These are phyloP conservation scores for Bombylius major DNA, from an alignment of 2,888 invertebrate species.

Conservation along the genomic window DNA sequence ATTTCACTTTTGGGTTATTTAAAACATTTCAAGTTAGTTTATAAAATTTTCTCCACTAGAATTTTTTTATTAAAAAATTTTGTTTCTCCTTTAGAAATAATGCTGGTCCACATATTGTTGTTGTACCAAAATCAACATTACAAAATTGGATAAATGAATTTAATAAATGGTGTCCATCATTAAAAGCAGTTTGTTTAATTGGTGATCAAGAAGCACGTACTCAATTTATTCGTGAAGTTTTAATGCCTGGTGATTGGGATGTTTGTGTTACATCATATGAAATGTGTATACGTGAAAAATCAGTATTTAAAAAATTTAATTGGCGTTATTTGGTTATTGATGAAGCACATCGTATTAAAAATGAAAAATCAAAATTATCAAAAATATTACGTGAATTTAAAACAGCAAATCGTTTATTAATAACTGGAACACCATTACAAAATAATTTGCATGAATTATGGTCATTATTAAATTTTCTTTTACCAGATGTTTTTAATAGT, in stretches of 20 bases:
- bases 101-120: conserved; percentile 86
- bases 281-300: conserved; percentile 87
- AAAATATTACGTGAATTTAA: conserved; percentile 88
- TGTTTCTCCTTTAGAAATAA: conserved; percentile 51
- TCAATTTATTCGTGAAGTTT: conserved; percentile 68
- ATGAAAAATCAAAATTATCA: conserved; percentile 91
- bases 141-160: conserved; percentile 95
- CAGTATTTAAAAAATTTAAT: conserved; percentile 87
- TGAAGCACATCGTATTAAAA: conserved; percentile 94
- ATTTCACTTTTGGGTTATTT: conserved; percentile 90
- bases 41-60: background rate
- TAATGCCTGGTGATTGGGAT: conserved; percentile 91
- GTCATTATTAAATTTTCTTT: conserved; percentile 85
- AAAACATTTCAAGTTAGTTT: conserved; percentile 57
- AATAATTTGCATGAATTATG: conserved; percentile 94
- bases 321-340: conserved; percentile 96
- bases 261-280: conserved; percentile 93
- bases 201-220: conserved; percentile 80
- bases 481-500: conserved; percentile 92
- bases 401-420: conserved; percentile 74
- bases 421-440: conserved; percentile 91
- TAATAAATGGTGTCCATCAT: conserved; percentile 82
- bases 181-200: conserved; percentile 81
- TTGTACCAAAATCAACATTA: conserved; percentile 91
- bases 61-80: background rate